Evolutionary conservation across 2,888 invertebrate genomes (phyloP).

Genomic region (Drosophila hawaiiensis): DNA sequence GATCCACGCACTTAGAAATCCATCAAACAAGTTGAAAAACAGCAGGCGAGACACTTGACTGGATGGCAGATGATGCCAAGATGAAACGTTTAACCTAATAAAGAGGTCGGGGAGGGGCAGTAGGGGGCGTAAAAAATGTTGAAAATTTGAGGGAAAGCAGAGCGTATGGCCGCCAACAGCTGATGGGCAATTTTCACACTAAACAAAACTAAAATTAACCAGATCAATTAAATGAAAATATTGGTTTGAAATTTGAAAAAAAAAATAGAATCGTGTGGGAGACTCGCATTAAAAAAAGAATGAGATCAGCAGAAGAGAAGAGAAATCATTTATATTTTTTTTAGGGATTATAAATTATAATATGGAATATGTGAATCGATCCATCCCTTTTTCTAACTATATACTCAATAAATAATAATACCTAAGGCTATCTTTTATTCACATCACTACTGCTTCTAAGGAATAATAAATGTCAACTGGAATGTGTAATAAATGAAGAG

Average conservation of each 20-base stretch:
- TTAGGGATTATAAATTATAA: background rate
- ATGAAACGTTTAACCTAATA: constrained; percentile 51
- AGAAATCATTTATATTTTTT: background rate
- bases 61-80: constrained; percentile 50
- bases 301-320: background rate
- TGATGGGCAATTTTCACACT: constrained; percentile 27
- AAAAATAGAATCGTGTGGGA: background rate
- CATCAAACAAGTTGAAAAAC: constrained; percentile 69
- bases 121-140: background rate
- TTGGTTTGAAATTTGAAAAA: background rate
- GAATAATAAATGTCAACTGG: background rate
- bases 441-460: background rate
- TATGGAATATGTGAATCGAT: background rate
- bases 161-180: constrained; percentile 30
- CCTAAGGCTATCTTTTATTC: background rate
- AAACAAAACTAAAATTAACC: constrained; percentile 56
- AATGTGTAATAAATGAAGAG: background rate
- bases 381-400: background rate
- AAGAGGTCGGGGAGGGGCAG: too few relatives aligned
- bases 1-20: constrained; percentile 78
- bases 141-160: constrained; percentile 7
- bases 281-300: background rate
- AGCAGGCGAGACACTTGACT: constrained; percentile 49
- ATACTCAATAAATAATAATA: background rate
- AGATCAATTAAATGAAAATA: constrained; percentile 41